Base-by-base conservation (phyloP, 2,888 invertebrate genomes). In the Auanema sp. region DNA sequence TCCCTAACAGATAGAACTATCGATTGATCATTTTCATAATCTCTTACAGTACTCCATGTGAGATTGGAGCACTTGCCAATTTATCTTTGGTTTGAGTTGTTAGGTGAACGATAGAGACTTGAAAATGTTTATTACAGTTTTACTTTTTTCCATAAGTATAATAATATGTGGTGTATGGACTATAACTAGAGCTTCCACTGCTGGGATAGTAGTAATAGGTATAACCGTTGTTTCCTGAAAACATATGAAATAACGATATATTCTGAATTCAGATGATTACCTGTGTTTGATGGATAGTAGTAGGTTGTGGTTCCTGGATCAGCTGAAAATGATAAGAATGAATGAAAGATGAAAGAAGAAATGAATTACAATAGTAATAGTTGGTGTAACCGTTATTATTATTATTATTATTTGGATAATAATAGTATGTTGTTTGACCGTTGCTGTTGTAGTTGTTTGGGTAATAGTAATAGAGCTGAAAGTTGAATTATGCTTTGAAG, bases 381-480 rank as follows among this genome's bases (percentile, higher is more conserved):
- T 47, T 18, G 3, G 47, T 47, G 24, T 23, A 11, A 4, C 24
- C 24, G 2, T 23, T 53, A 16, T 23, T 53, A 33, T 53, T 25
- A 33, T 33, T 53, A 33, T 53, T 24, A 10, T 24, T 23, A 25
- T 49, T 58, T 12, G 58, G 58, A 33, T 51, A 51, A 24, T 60
- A 60, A 43, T 60, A 60, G 42, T 51, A 60, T n/a, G 51, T 52
- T 1, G 60, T 60, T 43, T 60, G 49, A 1, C 51, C 40, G 52
- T 41, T 41, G 51, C 43, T 59, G n/a, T n/a, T n/a, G 8, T 3
- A 33, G 16, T 50, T 59, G 52, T 16, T 51, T 2, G 59, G 59
- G 23, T 60, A 60, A 43, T 60, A 60, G 44, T 60, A 60, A 23
- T 60, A 60, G 18, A 33, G 4, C 58, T 58, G n/a, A 49, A 58